Percentiles rank a stretch among this genome's conserved stretches.
These are phyloP conservation scores for Drosophila neoperkinsi DNA, from an alignment of 2,888 invertebrate species.

Conservation along the genomic window DNA sequence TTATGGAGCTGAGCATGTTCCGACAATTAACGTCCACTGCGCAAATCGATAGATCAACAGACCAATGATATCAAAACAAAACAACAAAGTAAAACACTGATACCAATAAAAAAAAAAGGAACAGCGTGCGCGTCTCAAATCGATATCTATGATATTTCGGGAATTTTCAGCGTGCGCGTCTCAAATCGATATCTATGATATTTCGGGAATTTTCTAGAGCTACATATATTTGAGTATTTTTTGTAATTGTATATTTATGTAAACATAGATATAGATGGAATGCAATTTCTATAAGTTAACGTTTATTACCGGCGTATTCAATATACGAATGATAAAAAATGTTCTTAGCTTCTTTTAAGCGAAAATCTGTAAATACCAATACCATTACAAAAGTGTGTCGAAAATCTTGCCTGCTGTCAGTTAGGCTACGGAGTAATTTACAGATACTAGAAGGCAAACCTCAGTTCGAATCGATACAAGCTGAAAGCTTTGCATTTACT, in stretches of 20 bases:
- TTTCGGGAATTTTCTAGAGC: background rate
- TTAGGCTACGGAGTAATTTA: background rate
- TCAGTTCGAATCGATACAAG: background rate
- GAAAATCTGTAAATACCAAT: background rate
- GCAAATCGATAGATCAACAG: slow-evolving; percentile 23
- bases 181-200: slow-evolving; percentile 11
- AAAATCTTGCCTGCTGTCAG: background rate
- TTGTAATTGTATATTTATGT: slow-evolving; percentile 10
- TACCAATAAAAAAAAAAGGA: slow-evolving; percentile 12
- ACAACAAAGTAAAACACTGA: slow-evolving; percentile 23
- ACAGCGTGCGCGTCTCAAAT: slow-evolving; percentile 13
- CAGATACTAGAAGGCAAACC: background rate
- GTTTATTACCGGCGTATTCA: background rate
- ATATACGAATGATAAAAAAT: background rate
- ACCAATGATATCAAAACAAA: slow-evolving; percentile 19
- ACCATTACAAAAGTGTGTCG: background rate
- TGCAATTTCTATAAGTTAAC: background rate
- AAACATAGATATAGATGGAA: background rate
- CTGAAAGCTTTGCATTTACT: slow-evolving; percentile 42
- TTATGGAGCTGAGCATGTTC: slow-evolving; percentile 52
- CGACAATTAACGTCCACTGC: slow-evolving; percentile 30
- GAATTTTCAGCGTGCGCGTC: background rate
- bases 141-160: background rate
- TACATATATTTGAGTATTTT: slow-evolving; percentile 7
- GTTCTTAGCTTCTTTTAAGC: background rate